phyloP scores from a whole-genome alignment of 2,113 vertebrate genomes.

The Thamnophis sirtalis region DNA sequence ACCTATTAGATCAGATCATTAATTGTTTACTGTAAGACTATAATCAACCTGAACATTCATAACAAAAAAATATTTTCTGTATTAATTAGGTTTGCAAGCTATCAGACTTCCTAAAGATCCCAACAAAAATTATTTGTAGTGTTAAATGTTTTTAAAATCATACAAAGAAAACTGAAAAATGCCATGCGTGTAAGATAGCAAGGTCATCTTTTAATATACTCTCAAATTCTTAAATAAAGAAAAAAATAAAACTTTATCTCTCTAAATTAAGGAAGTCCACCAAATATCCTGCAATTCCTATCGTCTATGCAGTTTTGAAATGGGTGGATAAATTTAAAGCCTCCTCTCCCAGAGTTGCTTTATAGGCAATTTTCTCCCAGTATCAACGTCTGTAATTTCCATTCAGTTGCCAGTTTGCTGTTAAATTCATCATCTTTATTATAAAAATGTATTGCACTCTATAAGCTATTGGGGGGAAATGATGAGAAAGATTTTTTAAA shows the following conservation, averaged over 20 bases:
- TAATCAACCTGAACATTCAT: neutral
- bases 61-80: neutral
- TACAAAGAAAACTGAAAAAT: conserved; percentile 28
- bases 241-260: conserved; percentile 59
- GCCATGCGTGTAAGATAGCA: conserved; percentile 28
- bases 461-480: conserved; percentile 76
- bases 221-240: conserved; percentile 60
- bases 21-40: neutral
- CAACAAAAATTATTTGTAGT: neutral
- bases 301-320: conserved; percentile 74
- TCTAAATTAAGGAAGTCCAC: conserved; percentile 73
- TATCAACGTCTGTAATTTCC: conserved; percentile 81
- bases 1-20: neutral
- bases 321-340: conserved; percentile 80
- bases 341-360: conserved; percentile 78
- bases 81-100: neutral
- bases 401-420: conserved; percentile 78
- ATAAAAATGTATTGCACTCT: conserved; percentile 76
- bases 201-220: conserved; percentile 28
- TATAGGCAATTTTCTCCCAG: conserved; percentile 80
- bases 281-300: conserved; percentile 66
- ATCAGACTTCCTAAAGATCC: neutral
- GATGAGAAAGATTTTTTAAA: conserved; percentile 72
- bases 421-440: conserved; percentile 91
- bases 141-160: conserved; percentile 8